phyloP scores from a whole-genome alignment of 2,797 vertebrate species.

The Coranthus polyacanthus region DNA sequence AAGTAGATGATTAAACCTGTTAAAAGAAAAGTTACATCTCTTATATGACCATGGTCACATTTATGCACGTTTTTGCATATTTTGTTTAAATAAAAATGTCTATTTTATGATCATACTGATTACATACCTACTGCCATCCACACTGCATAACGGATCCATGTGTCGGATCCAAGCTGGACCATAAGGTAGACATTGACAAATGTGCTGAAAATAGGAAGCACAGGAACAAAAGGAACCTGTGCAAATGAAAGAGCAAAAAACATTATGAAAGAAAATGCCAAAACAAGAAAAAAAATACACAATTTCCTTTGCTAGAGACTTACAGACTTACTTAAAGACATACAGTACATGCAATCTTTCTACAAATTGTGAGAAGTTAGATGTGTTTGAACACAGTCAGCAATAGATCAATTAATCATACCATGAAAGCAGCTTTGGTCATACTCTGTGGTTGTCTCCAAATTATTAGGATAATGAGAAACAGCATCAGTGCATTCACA shows the following conservation, averaged over 20 bases:
- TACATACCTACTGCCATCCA: conserved; percentile 78
- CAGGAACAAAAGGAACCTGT: conserved; percentile 76
- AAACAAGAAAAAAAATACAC: not conserved
- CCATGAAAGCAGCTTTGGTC: conserved; percentile 87
- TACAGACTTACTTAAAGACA: too few relatives aligned
- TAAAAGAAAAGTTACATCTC: conserved; percentile 16
- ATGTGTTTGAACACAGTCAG: not conserved
- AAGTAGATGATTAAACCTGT: conserved; percentile 90
- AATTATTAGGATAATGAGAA: conserved; percentile 77
- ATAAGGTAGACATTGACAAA: conserved; percentile 83
- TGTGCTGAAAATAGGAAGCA: conserved; percentile 79
- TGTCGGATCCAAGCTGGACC: conserved; percentile 78
- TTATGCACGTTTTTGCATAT: not conserved
- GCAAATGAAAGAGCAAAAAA: conserved; percentile 9
- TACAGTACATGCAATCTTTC: not conserved
- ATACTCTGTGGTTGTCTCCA: conserved; percentile 88
- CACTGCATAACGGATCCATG: conserved; percentile 83
- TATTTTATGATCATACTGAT: not conserved
- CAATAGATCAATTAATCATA: conserved; percentile 49
- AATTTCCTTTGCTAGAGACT: not conserved
- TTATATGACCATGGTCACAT: not conserved
- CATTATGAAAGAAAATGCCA: not conserved
- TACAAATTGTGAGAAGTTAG: not conserved
- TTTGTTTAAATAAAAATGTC: not conserved
- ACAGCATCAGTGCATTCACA: conserved; percentile 71